Evolutionary conservation across 2,113 vertebrate genomes (phyloP), one percentile per base, ranked within the genome.

Genomic region (Pogonocichla stellata): DNA sequence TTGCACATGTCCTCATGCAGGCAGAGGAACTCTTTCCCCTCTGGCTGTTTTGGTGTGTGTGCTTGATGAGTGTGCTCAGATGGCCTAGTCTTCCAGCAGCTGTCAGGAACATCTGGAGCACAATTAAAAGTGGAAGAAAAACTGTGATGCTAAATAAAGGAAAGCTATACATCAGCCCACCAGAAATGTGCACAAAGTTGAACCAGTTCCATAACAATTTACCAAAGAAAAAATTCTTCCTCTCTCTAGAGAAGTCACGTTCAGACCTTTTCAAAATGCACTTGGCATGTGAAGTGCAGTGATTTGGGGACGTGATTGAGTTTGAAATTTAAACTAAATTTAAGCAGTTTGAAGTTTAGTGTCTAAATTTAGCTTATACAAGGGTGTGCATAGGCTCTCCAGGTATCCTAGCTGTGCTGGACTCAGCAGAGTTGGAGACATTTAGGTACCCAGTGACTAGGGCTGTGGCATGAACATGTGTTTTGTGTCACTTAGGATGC

Each of bases 71-170:
- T 29, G 40, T 29, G 33, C 38, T 96, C 62, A 85, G 88, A 80
- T 83, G 81, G n/a, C 6, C 70, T 48, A 79, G 69, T 86, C 62
- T 80, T 88, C 54, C 70, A 67, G 45, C 64, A 93, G 64, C 67
- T 92, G 67, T 57, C 93, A 66, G 83, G 54, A 91, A 80, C 89
- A 93, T 69, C 86, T 91, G 83, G 83, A 80, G 36, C 48, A 80
- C 34, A 69, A 88, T 66, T 88, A 61, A 69, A 88, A 94, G 34
- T 48, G 31, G 64, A 70, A 86, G 40, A 42, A 84, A 80, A 90
- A 28, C 50, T 73, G 25, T 73, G 45, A 20, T 82, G 13, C 51
- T 74, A 90, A 71, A 69, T 61, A 58, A 90, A 83, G 62, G 28
- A 72, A 93, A 47, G 31, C 40, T 17, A 38, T 42, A 3, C 33